A percentile compares a stretch with the other conserved stretches of the same genome.
These are phyloP conservation scores for Chrosomus eos DNA, from an alignment of 2,797 vertebrate species.

Conservation along the genomic window DNA sequence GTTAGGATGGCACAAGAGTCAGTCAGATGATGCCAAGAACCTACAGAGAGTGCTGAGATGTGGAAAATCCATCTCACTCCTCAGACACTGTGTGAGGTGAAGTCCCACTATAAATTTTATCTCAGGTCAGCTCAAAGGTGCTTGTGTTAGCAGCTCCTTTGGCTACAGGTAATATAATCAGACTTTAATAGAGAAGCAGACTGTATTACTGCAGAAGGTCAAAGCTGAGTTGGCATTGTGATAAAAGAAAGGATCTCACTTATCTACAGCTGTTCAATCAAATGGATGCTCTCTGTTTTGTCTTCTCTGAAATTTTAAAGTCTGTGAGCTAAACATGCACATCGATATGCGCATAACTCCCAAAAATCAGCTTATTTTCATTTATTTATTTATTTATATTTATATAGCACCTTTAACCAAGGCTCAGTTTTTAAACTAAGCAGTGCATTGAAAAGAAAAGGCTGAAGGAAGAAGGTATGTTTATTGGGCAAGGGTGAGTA, in stretches of 20 bases:
- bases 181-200: conserved; percentile 71
- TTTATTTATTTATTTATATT: no score
- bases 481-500: no score
- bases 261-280: conserved; percentile 84
- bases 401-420: no score
- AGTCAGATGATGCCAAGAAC: conserved; percentile 35
- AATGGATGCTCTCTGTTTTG: conserved; percentile 62
- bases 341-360: neutral
- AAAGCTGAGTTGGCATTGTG: conserved; percentile 82
- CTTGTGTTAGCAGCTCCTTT: conserved; percentile 56
- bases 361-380: neutral
- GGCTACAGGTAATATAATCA: conserved; percentile 68
- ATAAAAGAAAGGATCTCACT: conserved; percentile 80
- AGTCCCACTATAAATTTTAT: conserved; percentile 39
- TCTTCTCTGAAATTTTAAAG: conserved; percentile 13
- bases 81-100: conserved; percentile 7
- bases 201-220: conserved; percentile 82
- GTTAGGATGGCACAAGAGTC: conserved; percentile 35
- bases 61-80: conserved; percentile 46
- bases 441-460: no score
- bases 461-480: no score
- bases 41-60: conserved; percentile 34
- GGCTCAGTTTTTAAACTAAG: no score
- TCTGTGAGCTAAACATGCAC: neutral
- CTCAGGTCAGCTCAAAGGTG: conserved; percentile 59